These are phyloP conservation scores for Cerastoderma edule DNA, from an alignment of 2,888 invertebrate species.

Conservation along the genomic window DNA sequence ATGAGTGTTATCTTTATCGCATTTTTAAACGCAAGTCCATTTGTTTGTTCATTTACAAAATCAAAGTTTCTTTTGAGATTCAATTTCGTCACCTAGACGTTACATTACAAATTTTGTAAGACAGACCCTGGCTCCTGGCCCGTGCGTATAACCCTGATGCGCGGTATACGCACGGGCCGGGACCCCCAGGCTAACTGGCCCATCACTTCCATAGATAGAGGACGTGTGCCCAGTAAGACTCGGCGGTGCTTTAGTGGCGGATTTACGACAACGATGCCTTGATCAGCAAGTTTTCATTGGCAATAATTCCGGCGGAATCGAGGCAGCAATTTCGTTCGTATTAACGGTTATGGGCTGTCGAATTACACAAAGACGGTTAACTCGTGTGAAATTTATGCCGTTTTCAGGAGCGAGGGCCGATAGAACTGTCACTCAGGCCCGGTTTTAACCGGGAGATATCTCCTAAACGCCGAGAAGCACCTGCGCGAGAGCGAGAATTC, in stretches of 20 bases:
- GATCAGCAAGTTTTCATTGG: slow-evolving; percentile 29
- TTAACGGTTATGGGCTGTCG: slow-evolving; percentile 29
- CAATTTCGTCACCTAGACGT: no score
- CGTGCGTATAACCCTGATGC: no score
- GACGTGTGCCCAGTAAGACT: slow-evolving; percentile 8
- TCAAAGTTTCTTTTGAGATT: no score
- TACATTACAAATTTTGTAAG: no score
- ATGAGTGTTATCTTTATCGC: no score
- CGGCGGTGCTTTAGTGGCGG: neutral
- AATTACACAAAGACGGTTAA: slow-evolving; percentile 42
- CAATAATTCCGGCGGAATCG: slow-evolving; percentile 21
- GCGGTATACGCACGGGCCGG: no score
- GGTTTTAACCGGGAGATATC: slow-evolving; percentile 24
- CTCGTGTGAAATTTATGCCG: slow-evolving; percentile 57
- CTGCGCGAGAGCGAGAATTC: slow-evolving; percentile 25
- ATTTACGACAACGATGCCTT: slow-evolving; percentile 15
- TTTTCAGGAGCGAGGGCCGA: slow-evolving; percentile 25
- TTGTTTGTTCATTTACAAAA: no score
- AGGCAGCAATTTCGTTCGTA: slow-evolving; percentile 25
- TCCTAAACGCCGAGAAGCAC: slow-evolving; percentile 23
- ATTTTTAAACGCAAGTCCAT: no score
- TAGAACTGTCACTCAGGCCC: slow-evolving; percentile 33
- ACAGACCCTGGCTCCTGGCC: no score
- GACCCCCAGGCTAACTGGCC: no score
- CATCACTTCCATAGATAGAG: slow-evolving; percentile 18